A percentile compares a stretch with the other conserved stretches of the same genome.
These are phyloP conservation scores for Schrankia costaestrigalis DNA, from an alignment of 2,888 invertebrate species.

Conservation along the genomic window DNA sequence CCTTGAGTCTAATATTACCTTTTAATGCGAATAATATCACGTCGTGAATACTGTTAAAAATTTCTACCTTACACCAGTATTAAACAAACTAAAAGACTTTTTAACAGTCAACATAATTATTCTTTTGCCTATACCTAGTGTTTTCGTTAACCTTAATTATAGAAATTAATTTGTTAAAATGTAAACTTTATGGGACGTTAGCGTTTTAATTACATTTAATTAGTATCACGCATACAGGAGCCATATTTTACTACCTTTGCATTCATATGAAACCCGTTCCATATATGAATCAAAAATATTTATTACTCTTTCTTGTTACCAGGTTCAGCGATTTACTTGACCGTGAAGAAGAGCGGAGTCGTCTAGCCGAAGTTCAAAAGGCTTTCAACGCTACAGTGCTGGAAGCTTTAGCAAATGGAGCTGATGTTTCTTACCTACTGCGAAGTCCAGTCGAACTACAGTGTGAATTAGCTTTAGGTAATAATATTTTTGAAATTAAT, in stretches of 20 bases:
- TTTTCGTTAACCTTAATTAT: too few relatives aligned
- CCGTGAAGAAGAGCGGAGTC: constrained; percentile 60
- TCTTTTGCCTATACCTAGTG: too few relatives aligned
- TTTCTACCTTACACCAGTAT: too few relatives aligned
- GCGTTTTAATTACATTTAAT: too few relatives aligned
- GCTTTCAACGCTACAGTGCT: constrained; percentile 62
- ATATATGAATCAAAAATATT: background rate
- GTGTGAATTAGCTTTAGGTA: constrained; percentile 64
- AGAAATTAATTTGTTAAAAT: too few relatives aligned
- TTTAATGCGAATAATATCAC: background rate
- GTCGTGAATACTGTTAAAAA: too few relatives aligned
- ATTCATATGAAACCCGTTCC: background rate
- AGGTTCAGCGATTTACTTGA: constrained; percentile 69
- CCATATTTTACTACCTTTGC: background rate
- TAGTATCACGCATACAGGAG: too few relatives aligned
- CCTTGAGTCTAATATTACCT: too few relatives aligned
- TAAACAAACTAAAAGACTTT: too few relatives aligned
- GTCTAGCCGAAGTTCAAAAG: constrained; percentile 68
- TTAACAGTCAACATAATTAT: too few relatives aligned
- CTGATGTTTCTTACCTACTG: constrained; percentile 54
- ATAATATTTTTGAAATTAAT: constrained; percentile 2
- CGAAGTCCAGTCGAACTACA: constrained; percentile 69
- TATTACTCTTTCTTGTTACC: constrained; percentile 2
- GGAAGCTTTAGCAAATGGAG: constrained; percentile 52
- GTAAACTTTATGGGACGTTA: too few relatives aligned